Evolutionary conservation across 2,888 invertebrate species (phyloP), one percentile per base, ranked within the genome.

Genomic region (Pediacus dermestoides): DNA sequence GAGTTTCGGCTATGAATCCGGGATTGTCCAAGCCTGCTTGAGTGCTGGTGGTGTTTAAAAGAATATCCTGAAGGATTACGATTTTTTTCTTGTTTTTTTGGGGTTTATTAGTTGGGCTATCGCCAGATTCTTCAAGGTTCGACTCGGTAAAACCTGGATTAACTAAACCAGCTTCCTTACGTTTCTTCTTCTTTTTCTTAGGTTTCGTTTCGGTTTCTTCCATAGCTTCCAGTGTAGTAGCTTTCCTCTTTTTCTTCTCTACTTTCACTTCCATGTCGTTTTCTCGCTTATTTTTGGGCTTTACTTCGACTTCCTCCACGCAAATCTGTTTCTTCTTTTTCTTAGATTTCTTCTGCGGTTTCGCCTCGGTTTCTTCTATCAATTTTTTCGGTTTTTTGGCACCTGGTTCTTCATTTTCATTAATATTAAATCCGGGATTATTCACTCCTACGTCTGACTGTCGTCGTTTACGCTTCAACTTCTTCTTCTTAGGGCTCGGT

Each of bases 121-220:
- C n/a, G n/a, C n/a, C n/a, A 7, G 14, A 15, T n/a, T 2, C 9
- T 16, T 14, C 15, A n/a, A n/a, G n/a, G n/a, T n/a, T n/a, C n/a
- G n/a, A n/a, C n/a, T 31, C 35, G 36, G 48, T 45, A 41, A 53
- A 57, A 16, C 31, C 36, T 4, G 53, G 50, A 42, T 60, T 58
- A 34, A 53, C 54, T 30, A 51, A 11, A 26, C 50, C 35, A 26
- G 18, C 30, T 16, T 39, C 22, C 33, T 39, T 37, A 10, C 27
- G 23, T 13, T 40, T 27, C 27, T 30, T 34, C 16, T 42, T 42
- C 25, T 35, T 39, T 35, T 43, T 46, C 16, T 36, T 42, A 30
- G 48, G 50, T 18, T 48, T 48, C 15, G 26, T 40, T 43, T 44
- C 32, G 25, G 33, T 9, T 44, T 44, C 33, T 7, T 18, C n/a